These are phyloP conservation scores for Amphibalanus amphitrite DNA, from an alignment of 1,140 invertebrate species.

Conservation along the genomic window DNA sequence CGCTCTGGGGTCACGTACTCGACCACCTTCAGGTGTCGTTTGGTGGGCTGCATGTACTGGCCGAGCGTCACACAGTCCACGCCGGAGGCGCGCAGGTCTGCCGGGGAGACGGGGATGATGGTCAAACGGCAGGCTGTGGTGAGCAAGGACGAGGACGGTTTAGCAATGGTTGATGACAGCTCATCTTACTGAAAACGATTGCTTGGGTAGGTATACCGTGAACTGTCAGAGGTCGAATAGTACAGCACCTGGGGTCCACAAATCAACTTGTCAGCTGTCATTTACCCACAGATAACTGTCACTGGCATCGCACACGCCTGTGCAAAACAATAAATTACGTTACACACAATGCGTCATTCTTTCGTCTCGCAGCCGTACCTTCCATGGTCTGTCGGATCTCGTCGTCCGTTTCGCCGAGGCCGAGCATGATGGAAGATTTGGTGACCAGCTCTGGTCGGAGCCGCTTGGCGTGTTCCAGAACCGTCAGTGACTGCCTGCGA, in stretches of 20 bases:
- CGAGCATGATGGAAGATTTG: constrained; percentile 97
- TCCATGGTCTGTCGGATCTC: constrained; percentile 72
- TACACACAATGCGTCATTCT: no score
- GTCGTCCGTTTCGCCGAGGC: constrained; percentile 84
- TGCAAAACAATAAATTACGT: no score
- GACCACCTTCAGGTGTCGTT: constrained; percentile 74
- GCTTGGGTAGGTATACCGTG: no score
- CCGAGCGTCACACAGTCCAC: constrained; percentile 95
- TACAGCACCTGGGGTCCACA: no score
- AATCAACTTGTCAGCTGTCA: no score
- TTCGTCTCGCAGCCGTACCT: constrained; percentile 32
- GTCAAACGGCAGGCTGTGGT: neutral
- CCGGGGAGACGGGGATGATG: constrained; percentile 11
- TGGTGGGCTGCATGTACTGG: constrained; percentile 99
- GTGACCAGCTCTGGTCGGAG: constrained; percentile 63
- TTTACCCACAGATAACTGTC: no score
- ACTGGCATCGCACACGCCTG: no score
- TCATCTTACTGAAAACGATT: no score
- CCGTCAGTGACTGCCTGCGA: constrained; percentile 62
- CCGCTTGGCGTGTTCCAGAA: constrained; percentile 62
- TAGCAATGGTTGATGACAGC: no score
- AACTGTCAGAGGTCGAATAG: no score
- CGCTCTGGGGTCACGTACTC: constrained; percentile 95
- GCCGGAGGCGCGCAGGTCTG: constrained; percentile 52
- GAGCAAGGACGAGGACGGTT: neutral